Conservation (phyloP, 2,797 vertebrate species). For the Cryptoprocta ferox region DNA sequence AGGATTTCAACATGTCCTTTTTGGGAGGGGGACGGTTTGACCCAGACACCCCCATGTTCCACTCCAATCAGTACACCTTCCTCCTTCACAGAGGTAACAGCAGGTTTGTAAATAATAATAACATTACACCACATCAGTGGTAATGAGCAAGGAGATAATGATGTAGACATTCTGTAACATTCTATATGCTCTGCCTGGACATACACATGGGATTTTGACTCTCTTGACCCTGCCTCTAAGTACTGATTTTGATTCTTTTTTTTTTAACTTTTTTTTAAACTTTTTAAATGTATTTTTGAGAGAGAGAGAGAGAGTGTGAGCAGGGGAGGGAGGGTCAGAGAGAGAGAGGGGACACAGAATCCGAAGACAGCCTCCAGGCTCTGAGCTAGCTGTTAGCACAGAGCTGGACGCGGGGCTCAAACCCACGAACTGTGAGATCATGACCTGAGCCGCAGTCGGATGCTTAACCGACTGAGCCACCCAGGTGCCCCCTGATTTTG, state of each 20-base stretch:
- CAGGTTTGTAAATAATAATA: neutral
- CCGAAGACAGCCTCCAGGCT: too few relatives aligned
- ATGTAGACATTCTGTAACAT: neutral
- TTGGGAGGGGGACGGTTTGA: neutral
- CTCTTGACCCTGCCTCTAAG: neutral
- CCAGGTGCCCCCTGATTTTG: neutral
- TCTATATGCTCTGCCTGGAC: neutral
- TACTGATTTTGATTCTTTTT: neutral
- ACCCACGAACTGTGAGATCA: too few relatives aligned
- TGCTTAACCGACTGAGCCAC: too few relatives aligned
- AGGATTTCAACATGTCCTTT: neutral
- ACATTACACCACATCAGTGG: neutral
- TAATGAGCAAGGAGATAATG: neutral
- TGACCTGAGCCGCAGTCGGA: too few relatives aligned
- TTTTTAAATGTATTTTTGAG: too few relatives aligned
- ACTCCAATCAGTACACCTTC: neutral
- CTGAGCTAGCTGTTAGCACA: too few relatives aligned
- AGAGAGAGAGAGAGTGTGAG: too few relatives aligned
- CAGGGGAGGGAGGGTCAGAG: too few relatives aligned
- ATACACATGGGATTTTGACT: neutral
- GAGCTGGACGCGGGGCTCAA: too few relatives aligned
- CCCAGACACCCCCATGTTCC: neutral
- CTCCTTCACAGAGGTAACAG: neutral
- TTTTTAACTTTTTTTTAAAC: too few relatives aligned
- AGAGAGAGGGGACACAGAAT: too few relatives aligned